These are phyloP conservation scores for Pempheris klunzingeri DNA, from an alignment of 2,797 vertebrate genomes.

Conservation along the genomic window DNA sequence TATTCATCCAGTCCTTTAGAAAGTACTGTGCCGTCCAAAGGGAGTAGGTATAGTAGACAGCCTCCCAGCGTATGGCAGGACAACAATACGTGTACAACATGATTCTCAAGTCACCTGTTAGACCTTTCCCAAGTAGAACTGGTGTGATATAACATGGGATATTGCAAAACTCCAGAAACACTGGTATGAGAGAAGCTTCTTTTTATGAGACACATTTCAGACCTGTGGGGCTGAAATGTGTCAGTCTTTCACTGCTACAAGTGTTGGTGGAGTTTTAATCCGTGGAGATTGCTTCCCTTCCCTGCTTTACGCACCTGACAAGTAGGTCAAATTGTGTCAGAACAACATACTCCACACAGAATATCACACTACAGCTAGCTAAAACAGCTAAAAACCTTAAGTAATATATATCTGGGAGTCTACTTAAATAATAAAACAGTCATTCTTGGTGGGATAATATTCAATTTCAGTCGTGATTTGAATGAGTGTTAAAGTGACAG, in stretches of 20 bases:
- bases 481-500: not conserved
- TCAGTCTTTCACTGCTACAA: conserved; percentile 1
- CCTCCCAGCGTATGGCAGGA: not conserved
- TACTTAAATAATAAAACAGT: not conserved
- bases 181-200: not conserved
- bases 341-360: not conserved
- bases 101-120: not conserved
- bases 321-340: not conserved
- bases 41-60: not conserved
- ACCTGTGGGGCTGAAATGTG: not conserved
- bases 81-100: too few relatives aligned
- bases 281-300: not conserved
- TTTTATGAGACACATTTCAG: not conserved
- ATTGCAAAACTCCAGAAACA: conserved; percentile 11
- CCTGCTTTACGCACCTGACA: not conserved
- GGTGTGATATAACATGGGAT: conserved; percentile 11
- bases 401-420: not conserved
- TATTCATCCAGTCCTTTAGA: not conserved
- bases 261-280: conserved; percentile 5
- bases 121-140: conserved; percentile 1
- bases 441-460: not conserved
- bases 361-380: not conserved
- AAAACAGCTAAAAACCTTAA: not conserved
- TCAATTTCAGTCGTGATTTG: not conserved
- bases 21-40: not conserved